A percentile compares a stretch with the other conserved stretches of the same genome.
These are phyloP conservation scores for Zhengitettix transpicula DNA, from an alignment of 2,888 invertebrate genomes.

Conservation along the genomic window DNA sequence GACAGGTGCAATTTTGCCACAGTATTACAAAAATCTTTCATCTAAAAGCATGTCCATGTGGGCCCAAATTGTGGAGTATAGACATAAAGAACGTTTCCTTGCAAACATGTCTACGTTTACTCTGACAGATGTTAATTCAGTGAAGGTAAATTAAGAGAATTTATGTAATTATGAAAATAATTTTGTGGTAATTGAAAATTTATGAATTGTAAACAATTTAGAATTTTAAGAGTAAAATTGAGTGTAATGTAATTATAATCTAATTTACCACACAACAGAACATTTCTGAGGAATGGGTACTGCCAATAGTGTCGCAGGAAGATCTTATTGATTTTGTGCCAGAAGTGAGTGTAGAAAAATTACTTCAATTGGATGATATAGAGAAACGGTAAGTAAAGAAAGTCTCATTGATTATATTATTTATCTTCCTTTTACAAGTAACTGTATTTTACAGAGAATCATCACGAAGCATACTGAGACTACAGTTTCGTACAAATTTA, in stretches of 20 bases:
- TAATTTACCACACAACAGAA: constrained; percentile 24
- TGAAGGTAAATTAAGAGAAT: constrained; percentile 18
- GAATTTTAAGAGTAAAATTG: too few species aligned
- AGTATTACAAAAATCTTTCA: constrained; percentile 33
- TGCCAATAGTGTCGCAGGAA: constrained; percentile 37
- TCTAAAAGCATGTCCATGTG: constrained; percentile 29
- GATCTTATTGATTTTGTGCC: constrained; percentile 38
- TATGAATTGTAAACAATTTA: too few species aligned
- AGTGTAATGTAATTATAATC: too few species aligned
- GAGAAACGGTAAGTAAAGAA: not conserved
- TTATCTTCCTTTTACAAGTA: too few species aligned
- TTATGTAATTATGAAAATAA: too few species aligned
- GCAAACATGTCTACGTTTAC: constrained; percentile 1
- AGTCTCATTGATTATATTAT: too few species aligned
- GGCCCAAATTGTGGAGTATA: constrained; percentile 24
- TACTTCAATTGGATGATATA: not conserved
- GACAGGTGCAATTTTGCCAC: constrained; percentile 41
- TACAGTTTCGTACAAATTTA: constrained; percentile 29
- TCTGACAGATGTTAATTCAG: constrained; percentile 23
- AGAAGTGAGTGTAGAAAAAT: not conserved
- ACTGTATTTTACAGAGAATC: not conserved
- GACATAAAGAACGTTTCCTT: not conserved
- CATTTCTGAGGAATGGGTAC: constrained; percentile 36
- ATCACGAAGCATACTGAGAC: constrained; percentile 1
- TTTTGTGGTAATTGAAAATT: too few species aligned